Base-by-base conservation (phyloP, 2,888 invertebrate species). In the Drosophila falleni region DNA sequence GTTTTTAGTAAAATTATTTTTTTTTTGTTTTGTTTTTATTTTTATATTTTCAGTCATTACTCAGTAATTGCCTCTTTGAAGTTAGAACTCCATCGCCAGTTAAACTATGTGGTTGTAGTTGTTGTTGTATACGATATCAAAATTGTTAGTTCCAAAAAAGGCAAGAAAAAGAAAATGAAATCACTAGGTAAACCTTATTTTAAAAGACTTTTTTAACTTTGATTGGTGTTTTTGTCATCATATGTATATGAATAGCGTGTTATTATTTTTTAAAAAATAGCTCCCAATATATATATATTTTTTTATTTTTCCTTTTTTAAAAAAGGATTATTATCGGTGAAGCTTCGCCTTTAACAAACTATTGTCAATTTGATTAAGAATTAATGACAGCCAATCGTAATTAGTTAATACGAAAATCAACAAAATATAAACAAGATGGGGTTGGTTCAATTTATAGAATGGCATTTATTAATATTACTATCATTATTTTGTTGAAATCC, bases 61-160 rank as follows among this genome's bases (percentile, higher is more conserved):
- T 93, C 95, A 95, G 96, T 96, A 94, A 97, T 96, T 94, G 97
- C 97, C 95, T 97, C 97, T 96, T 96, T 97, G 97, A 98, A 98
- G 97, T 97, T 96, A 94, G 97, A 95, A 96, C 97, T 97, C 96
- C 97, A 96, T 95, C 97, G 97, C 98, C 98, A 97, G 95, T 96
- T 97, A 95, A 95, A 97, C 97, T 97, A 91, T 88, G 80, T 85
- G 74, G 81, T 80, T 74, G 79, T 85, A 59, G 80, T 88, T 72
- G 87, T 86, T 75, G 84, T 83, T 77, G 86, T 84, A 70, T 80
- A 86, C 86, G 82, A 85, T 84, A 82, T 85, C 85, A 81, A 80
- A 85, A 85, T 76, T 78, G 86, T 82, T 82, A 80, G 82, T 79
- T 75, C 71, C 67, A 84, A 84, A 84, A 86, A 87, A 80, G 85